phyloP scores from a whole-genome alignment of 2,888 invertebrate genomes.

The Drosophila meridiana region DNA sequence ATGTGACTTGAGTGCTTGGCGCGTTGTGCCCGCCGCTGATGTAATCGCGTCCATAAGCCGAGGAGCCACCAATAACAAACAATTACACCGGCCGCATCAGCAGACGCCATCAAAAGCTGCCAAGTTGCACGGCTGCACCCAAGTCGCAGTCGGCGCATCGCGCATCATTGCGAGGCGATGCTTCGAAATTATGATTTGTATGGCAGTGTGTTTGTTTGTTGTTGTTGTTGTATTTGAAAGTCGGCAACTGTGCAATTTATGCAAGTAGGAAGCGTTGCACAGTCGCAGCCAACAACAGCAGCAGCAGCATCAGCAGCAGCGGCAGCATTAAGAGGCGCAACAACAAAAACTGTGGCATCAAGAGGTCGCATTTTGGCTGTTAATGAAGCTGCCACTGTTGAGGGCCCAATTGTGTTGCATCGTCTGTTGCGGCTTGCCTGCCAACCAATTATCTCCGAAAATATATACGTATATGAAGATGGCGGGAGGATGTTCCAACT shows the following conservation, averaged over 20 bases:
- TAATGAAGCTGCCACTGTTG: conserved; percentile 51
- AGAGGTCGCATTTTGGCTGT: conserved; percentile 35
- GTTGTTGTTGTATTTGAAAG: conserved; percentile 48
- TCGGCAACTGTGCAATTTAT: conserved; percentile 59
- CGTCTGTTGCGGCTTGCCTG: conserved; percentile 64
- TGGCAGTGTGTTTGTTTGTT: conserved; percentile 55
- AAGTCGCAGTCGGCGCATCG: conserved; percentile 26
- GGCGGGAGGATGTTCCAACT: conserved; percentile 25
- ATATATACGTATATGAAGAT: conserved; percentile 27
- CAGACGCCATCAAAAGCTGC: conserved; percentile 34
- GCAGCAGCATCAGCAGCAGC: conserved; percentile 2
- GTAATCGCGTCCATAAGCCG: conserved; percentile 69
- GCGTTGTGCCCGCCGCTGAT: conserved; percentile 56
- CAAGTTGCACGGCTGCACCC: conserved; percentile 40
- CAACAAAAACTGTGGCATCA: conserved; percentile 26
- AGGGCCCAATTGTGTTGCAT: conserved; percentile 67
- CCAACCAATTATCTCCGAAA: conserved; percentile 67
- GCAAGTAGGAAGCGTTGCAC: conserved; percentile 69
- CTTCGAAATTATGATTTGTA: conserved; percentile 60
- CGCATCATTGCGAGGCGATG: conserved; percentile 28
- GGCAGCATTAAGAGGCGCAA: conserved; percentile 6
- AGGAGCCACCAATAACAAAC: conserved; percentile 66
- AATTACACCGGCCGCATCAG: conserved; percentile 57
- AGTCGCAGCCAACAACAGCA: conserved; percentile 15
- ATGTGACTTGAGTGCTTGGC: conserved; percentile 38